Base-by-base conservation (phyloP, 2,888 invertebrate genomes). In the Drosophila tanythrix region DNA sequence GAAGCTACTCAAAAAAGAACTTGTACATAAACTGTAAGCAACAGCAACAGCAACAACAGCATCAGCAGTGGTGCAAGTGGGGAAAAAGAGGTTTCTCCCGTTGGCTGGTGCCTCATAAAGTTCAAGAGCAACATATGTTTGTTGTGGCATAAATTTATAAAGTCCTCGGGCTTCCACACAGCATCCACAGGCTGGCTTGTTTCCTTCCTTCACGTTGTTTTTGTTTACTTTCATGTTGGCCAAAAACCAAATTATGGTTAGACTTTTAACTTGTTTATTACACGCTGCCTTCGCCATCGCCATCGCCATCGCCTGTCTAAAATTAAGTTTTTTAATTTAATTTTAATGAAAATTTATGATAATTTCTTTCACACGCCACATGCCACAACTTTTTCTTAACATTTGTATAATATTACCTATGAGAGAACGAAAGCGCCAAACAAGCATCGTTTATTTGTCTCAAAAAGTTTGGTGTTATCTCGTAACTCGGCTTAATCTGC, bases 241-340 rank as follows among this genome's bases (percentile, higher is more conserved):
- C 66, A 50, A 74, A 77, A 86, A 83, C 89, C 80, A 89, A 92
- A 91, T 91, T 91, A 91, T 91, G 89, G 90, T 91, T 90, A 90
- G 92, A 91, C 90, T 91, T 90, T 89, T 91, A 90, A 91, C 92
- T 91, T 90, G 91, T 90, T 91, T 91, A 91, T 90, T 87, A 79
- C 81, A 72, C 76, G 69, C 71, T 35, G 70, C 67, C 50, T 52
- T 57, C 62, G 33, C 55, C 52, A 3, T 31, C 31, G 33, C 55
- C 52, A 3, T 31, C 31, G 31, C 31, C 31, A 2, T 33, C 33
- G 33, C 33, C 33, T 31, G n/a, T 69, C 67, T 71, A 73, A 70
- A 79, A 79, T 71, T 76, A 87, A 87, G 85, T 87, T 87, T 90
- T 87, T 87, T 90, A 88, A 87, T 90, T 87, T 89, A 73, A 90